Conservation (phyloP, 2,113 vertebrate species). For the Hemibagrus wyckioides region DNA sequence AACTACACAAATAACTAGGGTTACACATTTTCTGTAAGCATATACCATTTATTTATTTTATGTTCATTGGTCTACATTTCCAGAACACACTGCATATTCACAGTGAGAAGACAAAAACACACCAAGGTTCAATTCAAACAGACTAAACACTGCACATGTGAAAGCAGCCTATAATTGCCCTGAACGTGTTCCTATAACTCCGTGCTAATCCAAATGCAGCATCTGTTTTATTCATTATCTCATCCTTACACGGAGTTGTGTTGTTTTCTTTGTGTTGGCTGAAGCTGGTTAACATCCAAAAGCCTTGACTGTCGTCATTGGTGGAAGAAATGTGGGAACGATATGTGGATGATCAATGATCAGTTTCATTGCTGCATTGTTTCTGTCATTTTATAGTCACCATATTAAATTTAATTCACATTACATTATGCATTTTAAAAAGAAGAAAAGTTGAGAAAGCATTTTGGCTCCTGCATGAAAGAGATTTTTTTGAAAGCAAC, state of each 20-base stretch:
- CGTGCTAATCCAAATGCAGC: neutral
- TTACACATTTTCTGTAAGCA: neutral
- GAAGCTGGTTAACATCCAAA: neutral
- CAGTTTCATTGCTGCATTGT: neutral
- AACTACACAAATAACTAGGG: neutral
- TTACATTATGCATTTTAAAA: constrained; percentile 3
- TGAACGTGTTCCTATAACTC: neutral
- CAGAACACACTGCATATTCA: neutral
- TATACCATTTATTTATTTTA: neutral
- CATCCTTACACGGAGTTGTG: neutral
- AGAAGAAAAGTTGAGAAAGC: neutral
- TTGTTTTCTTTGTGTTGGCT: neutral
- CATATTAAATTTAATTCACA: constrained; percentile 6
- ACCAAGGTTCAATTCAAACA: neutral
- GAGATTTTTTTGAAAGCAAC: neutral
- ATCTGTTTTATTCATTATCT: neutral
- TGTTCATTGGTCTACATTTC: neutral
- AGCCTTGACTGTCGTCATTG: neutral
- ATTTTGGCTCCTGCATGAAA: constrained; percentile 7
- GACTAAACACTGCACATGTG: neutral
- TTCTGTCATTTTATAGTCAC: constrained; percentile 14
- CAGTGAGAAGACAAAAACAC: neutral
- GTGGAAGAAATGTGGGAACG: neutral
- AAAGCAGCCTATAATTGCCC: neutral
- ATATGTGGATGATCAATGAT: constrained; percentile 6